phyloP scores from a whole-genome alignment of 1,140 invertebrate genomes.

The Monomorium pharaonis region DNA sequence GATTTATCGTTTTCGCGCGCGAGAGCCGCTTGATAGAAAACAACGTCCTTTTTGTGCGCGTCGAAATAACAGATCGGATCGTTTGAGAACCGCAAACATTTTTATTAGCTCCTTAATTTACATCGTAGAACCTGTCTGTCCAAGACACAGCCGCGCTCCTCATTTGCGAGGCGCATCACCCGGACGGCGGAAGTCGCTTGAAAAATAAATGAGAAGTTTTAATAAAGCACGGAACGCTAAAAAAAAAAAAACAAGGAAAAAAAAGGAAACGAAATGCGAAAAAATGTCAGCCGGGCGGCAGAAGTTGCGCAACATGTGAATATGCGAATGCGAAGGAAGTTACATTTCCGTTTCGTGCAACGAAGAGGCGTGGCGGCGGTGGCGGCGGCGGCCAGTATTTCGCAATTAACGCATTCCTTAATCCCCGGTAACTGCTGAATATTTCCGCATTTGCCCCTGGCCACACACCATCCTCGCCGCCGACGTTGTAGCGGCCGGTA shows the following conservation, averaged over 20 bases:
- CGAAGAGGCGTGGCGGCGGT: conserved; percentile 35
- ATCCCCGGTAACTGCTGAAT: conserved; percentile 77
- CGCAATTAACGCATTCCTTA: conserved; percentile 80
- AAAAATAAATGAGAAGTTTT: conserved; percentile 55
- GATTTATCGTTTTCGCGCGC: neutral
- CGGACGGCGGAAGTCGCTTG: conserved; percentile 23
- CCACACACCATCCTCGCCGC: neutral
- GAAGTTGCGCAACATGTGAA: conserved; percentile 57
- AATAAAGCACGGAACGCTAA: conserved; percentile 43
- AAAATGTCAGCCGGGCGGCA: conserved; percentile 54
- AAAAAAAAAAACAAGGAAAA: conserved; percentile 6
- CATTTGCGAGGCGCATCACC: conserved; percentile 46
- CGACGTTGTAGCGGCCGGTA: conserved; percentile 34
- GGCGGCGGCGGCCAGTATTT: conserved; percentile 71
- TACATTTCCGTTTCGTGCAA: conserved; percentile 72
- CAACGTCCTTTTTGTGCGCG: neutral
- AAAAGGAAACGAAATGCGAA: conserved; percentile 11
- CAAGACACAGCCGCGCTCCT: conserved; percentile 21
- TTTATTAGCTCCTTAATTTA: conserved; percentile 28
- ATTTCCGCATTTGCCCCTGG: conserved; percentile 65
- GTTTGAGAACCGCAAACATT: neutral
- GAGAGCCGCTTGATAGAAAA: neutral
- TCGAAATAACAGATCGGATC: neutral
- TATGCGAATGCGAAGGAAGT: conserved; percentile 58
- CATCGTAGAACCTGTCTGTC: neutral